These are phyloP conservation scores for Coronaproctus castanopsis DNA, from an alignment of 2,888 invertebrate genomes.

Conservation along the genomic window DNA sequence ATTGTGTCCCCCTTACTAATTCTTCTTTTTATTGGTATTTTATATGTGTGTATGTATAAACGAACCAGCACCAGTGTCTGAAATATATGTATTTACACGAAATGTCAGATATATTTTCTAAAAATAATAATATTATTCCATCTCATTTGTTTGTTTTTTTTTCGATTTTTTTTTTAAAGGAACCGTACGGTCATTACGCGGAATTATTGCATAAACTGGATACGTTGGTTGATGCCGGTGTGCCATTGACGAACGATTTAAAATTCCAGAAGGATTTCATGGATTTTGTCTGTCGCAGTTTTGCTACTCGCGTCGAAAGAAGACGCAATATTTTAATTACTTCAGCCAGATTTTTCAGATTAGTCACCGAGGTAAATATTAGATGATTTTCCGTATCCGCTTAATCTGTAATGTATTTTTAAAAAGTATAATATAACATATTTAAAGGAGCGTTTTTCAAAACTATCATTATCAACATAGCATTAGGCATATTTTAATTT, in stretches of 20 bases:
- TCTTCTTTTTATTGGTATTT: too few species aligned
- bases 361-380: constrained; percentile 41
- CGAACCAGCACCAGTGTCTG: too few species aligned
- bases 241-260: constrained; percentile 36
- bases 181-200: constrained; percentile 58
- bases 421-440: neutral
- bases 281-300: constrained; percentile 59
- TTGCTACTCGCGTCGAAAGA: constrained; percentile 49
- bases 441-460: neutral
- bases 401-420: too few species aligned
- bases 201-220: constrained; percentile 53
- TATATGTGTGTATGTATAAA: too few species aligned
- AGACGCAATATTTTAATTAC: constrained; percentile 51
- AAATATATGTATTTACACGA: too few species aligned
- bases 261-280: constrained; percentile 55
- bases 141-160: neutral
- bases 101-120: too few species aligned
- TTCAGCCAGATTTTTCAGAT: constrained; percentile 50
- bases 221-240: constrained; percentile 29
- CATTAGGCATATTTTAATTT: neutral
- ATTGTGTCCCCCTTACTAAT: too few species aligned
- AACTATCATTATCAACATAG: neutral
- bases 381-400: too few species aligned
- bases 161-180: constrained; percentile 28
- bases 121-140: neutral